A percentile compares a stretch with the other conserved stretches of the same genome.
These are phyloP conservation scores for Dreissena polymorpha DNA, from an alignment of 1,140 invertebrate species.

Conservation along the genomic window DNA sequence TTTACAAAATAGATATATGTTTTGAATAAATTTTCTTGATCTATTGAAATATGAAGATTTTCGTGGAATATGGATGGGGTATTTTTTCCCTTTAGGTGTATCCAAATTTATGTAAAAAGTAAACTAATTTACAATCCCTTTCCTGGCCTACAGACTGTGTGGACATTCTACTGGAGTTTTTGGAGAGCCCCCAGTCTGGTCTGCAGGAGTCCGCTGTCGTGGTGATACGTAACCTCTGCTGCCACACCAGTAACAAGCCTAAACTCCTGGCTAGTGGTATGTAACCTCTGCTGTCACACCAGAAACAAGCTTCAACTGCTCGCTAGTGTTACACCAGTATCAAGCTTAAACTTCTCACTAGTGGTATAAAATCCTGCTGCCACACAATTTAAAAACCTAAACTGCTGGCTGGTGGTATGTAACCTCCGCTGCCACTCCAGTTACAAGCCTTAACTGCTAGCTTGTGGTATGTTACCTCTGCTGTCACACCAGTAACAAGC, in stretches of 20 bases:
- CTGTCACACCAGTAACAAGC: no score
- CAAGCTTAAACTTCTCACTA: slow-evolving; percentile 76
- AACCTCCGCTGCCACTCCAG: slow-evolving; percentile 77
- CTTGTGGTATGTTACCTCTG: slow-evolving; percentile 69
- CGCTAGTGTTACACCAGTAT: slow-evolving; percentile 75
- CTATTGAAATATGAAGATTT: no score
- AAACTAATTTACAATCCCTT: no score
- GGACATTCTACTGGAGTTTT: slow-evolving; percentile 73
- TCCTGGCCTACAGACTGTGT: slow-evolving; percentile 61
- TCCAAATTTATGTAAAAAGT: no score
- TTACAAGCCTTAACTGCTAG: slow-evolving; percentile 77
- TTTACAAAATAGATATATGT: no score
- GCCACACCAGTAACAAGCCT: slow-evolving; percentile 76
- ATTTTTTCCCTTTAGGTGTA: no score
- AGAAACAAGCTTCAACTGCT: slow-evolving; percentile 77
- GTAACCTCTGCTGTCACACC: slow-evolving; percentile 70
- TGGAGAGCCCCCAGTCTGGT: slow-evolving; percentile 61
- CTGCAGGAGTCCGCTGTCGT: slow-evolving; percentile 69
- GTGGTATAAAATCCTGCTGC: no score
- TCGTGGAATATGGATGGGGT: no score
- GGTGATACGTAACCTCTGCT: slow-evolving; percentile 76
- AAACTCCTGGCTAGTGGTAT: slow-evolving; percentile 77
- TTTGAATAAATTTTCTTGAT: no score
- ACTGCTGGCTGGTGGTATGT: slow-evolving; percentile 65
- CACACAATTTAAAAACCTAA: no score